phyloP scores from a whole-genome alignment of 2,888 invertebrate genomes.

The Shargacucullia verbasci region DNA sequence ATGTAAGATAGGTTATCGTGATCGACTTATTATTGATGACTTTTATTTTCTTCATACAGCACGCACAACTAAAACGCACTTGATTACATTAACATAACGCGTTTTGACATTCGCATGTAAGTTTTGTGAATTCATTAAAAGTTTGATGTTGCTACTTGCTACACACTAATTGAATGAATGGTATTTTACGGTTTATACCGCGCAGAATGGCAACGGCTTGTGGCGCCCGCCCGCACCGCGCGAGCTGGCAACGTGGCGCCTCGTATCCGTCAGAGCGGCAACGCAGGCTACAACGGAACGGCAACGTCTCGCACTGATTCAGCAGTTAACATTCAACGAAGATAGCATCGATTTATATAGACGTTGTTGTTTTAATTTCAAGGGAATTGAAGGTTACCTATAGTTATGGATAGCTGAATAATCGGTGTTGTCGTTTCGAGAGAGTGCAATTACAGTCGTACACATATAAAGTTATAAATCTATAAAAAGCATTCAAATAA shows the following conservation, averaged over 20 bases:
- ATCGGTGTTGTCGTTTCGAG: constrained; percentile 28
- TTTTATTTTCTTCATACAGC: constrained; percentile 5
- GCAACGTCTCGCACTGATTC: constrained; percentile 85
- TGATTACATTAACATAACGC: constrained; percentile 43
- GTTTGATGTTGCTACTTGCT: constrained; percentile 65
- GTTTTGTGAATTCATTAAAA: constrained; percentile 68
- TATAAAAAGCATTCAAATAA: no score
- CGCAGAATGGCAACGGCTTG: constrained; percentile 76
- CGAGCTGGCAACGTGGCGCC: constrained; percentile 84
- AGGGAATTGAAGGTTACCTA: constrained; percentile 57
- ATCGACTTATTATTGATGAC: neutral
- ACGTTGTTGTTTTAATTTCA: constrained; percentile 62
- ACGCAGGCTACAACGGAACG: constrained; percentile 66
- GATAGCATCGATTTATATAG: constrained; percentile 58
- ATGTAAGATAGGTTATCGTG: constrained; percentile 1
- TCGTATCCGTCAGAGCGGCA: constrained; percentile 77
- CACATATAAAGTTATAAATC: no score
- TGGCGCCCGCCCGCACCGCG: constrained; percentile 76
- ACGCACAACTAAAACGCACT: constrained; percentile 31
- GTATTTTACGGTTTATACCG: constrained; percentile 78
- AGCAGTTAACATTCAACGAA: constrained; percentile 78
- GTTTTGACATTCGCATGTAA: constrained; percentile 62
- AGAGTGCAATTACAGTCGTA: constrained; percentile 9
- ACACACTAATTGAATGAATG: constrained; percentile 82
- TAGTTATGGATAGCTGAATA: constrained; percentile 44